Conservation (phyloP, 2,797 vertebrate genomes). For the Hoplostethus atlanticus region DNA sequence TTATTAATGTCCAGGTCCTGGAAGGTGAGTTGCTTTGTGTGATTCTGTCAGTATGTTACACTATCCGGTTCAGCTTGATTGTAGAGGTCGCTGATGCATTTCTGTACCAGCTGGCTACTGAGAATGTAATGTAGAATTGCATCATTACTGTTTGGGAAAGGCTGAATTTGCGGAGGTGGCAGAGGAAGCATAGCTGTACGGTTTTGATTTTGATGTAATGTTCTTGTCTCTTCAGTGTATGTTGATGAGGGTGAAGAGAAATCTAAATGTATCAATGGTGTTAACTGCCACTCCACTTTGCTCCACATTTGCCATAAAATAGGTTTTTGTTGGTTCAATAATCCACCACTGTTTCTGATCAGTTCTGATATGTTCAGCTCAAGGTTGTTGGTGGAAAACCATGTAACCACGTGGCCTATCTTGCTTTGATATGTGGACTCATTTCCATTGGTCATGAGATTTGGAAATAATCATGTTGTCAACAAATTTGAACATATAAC, state of each 20-base stretch:
- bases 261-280: conserved; percentile 1
- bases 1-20: conserved; percentile 6
- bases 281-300: neutral
- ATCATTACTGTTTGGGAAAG: neutral
- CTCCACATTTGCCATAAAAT: too few species aligned
- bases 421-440: conserved; percentile 40
- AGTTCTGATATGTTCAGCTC: conserved; percentile 22
- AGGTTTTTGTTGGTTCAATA: neutral
- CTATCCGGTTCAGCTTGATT: conserved; percentile 26
- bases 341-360: conserved; percentile 11
- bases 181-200: neutral
- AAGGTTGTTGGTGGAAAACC: conserved; percentile 6
- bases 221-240: conserved; percentile 12
- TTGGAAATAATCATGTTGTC: conserved; percentile 29
- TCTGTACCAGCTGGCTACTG: conserved; percentile 30
- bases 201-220: neutral
- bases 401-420: conserved; percentile 28
- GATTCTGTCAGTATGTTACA: conserved; percentile 15
- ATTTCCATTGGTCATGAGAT: conserved; percentile 40
- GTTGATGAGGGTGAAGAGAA: neutral
- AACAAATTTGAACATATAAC: conserved; percentile 24
- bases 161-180: too few species aligned
- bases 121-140: neutral
- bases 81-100: conserved; percentile 28
- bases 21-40: conserved; percentile 1